Evolutionary conservation across 92 coral and sea anemone genomes (phyloP).

Genomic region (Virgularia gustaviana): DNA sequence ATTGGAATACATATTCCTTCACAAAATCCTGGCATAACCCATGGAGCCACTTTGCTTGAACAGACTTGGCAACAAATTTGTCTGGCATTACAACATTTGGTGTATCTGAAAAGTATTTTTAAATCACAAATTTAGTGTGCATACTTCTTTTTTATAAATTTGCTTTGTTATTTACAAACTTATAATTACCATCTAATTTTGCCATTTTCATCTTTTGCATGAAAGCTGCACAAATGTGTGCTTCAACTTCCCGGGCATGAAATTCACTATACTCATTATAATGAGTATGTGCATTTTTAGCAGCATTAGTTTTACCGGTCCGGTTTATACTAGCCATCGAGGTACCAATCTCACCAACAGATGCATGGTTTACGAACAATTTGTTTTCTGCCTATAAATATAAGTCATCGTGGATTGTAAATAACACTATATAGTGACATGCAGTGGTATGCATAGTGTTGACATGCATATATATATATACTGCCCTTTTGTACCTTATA

Average conservation of each 20-base stretch:
- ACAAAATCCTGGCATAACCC: constrained; percentile 48
- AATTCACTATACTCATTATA: constrained; percentile 32
- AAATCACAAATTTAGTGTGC: not conserved
- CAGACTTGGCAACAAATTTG: constrained; percentile 17
- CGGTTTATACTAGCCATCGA: constrained; percentile 38
- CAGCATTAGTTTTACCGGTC: constrained; percentile 40
- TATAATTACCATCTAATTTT: not conserved
- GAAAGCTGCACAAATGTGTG: constrained; percentile 39
- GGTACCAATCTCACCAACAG: constrained; percentile 45
- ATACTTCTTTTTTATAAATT: no score
- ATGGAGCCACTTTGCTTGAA: constrained; percentile 49
- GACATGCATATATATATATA: not conserved
- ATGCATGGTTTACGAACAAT: constrained; percentile 24
- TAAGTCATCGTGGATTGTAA: not conserved
- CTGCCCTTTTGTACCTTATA: constrained; percentile 36
- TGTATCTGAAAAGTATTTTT: not conserved
- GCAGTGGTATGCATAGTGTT: not conserved
- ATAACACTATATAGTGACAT: not conserved
- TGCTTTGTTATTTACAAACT: not conserved
- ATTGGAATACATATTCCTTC: constrained; percentile 39
- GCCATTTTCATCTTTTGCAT: constrained; percentile 34
- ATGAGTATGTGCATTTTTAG: constrained; percentile 24
- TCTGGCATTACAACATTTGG: constrained; percentile 37
- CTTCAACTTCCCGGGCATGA: constrained; percentile 29
- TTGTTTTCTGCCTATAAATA: constrained; percentile 28